Base-by-base conservation (phyloP, 2,797 vertebrate genomes). In the Stomatorhinus walkeri region DNA sequence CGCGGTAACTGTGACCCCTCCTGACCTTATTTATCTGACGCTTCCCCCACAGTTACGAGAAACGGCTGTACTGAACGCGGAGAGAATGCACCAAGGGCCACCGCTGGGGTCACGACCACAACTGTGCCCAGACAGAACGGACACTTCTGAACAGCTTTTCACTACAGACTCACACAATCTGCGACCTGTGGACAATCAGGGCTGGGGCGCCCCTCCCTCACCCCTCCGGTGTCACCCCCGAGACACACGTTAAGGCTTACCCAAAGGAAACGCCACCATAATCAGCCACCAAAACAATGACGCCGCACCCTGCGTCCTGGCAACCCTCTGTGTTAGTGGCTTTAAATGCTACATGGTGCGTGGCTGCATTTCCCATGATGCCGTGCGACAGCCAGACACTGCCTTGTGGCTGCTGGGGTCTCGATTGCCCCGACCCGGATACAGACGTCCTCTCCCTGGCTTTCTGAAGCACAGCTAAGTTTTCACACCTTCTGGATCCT, bases 51-150 rank as follows among this genome's bases (percentile, higher is more conserved):
- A 98, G 98, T 97, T 97, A 98, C 87, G 96, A 98, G 95, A 98
- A 98, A 93, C 96, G 97, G 93, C 96, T 98, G 94, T 97, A 97
- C 94, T 98, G 97, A 98, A 90, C 92, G 92, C 0, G 93, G 94
- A 85, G 94, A 93, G 91, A 91, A 51, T 32, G 93, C 94, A 92
- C 93, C 91, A 16, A 91, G 94, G 61, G 91, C 93, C 52, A 94
- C 94, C 91, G 95, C 94, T 24, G 91, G 91, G 3, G 92, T 93
- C 22, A 93, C 95, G 0, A 40, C 93, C 32, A 94, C 94, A 0
- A 92, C 93, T 24, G 89, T 94, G 49, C 90, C 94, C 91, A 95
- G 93, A 93, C 93, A 93, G 89, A 94, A 89, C 0, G 90, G 93
- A 83, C 92, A 51, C 89, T 92, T 91, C 89, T 94, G 92, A 95